Evolutionary conservation across 2,888 invertebrate species (phyloP).

Genomic region (Pocota personata): DNA sequence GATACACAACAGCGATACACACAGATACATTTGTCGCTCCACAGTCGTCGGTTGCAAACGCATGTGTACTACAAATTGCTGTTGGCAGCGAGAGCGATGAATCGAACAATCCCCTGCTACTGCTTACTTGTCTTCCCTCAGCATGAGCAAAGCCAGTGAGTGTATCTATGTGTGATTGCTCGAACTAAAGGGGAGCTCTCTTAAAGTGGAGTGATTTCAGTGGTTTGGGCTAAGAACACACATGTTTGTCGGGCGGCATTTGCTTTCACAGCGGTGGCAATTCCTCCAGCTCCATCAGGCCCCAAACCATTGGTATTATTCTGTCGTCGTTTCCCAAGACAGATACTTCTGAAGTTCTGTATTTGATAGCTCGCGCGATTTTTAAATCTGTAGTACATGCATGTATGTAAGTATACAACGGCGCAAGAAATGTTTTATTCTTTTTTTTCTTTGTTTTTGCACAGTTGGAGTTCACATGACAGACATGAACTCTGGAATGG

Average conservation of each 20-base stretch:
- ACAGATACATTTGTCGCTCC: conserved; percentile 22
- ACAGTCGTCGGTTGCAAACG: conserved; percentile 37
- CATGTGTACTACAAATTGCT: conserved; percentile 71
- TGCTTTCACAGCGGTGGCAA: conserved; percentile 57
- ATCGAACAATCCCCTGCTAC: conserved; percentile 54
- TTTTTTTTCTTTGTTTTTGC: conserved; percentile 24
- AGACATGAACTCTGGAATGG: conserved; percentile 62
- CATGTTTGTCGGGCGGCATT: conserved; percentile 34
- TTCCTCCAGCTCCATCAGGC: conserved; percentile 35
- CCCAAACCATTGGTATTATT: conserved; percentile 39
- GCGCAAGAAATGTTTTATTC: background rate
- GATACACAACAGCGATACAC: conserved; percentile 41
- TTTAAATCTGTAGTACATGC: background rate
- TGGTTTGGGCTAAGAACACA: background rate
- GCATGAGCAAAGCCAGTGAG: background rate
- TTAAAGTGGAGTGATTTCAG: background rate
- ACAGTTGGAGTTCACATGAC: conserved; percentile 58
- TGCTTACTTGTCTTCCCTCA: conserved; percentile 4
- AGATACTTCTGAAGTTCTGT: background rate
- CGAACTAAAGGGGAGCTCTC: conserved; percentile 4
- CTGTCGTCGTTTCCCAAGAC: conserved; percentile 37
- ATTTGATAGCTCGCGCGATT: conserved; percentile 18
- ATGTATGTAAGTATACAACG: background rate
- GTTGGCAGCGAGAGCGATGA: conserved; percentile 50
- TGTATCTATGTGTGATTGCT: conserved; percentile 16